Base-by-base conservation (phyloP, 1,140 invertebrate species). In the Papilio dardanus region DNA sequence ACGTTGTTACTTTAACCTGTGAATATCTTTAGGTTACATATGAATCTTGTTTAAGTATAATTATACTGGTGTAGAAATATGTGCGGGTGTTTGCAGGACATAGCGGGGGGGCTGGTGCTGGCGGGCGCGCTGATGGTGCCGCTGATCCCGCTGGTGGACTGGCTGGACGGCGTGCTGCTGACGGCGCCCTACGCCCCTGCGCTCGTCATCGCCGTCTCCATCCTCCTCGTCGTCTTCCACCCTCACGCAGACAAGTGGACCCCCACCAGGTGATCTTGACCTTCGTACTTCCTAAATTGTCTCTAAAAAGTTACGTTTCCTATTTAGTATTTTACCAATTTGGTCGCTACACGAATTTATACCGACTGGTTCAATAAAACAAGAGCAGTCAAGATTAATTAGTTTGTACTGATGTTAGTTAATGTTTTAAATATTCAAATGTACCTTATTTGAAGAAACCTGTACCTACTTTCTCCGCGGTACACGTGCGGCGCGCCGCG, bases 231-330 rank as follows among this genome's bases (percentile, higher is more conserved):
- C 73, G 91, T 96, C 74, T 96, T 96, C 87, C 96, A 97, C 91
- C 96, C 97, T 2, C 95, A 95, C 69, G 96, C 96, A 58, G 95
- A 96, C 74, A 96, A 95, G 79, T 97, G 97, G 97, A 97, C 97
- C 24, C 97, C 97, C 19, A 97, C 97, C 30, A 96, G 96, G 96
- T 94, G 88, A 77, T 86, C 16, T n/a, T n/a, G n/a, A n/a, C n/a
- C n/a, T n/a, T n/a, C n/a, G n/a, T n/a, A n/a, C n/a, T n/a, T n/a
- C n/a, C n/a, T n/a, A n/a, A n/a, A n/a, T n/a, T n/a, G n/a, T n/a
- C n/a, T n/a, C n/a, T n/a, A n/a, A n/a, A n/a, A n/a, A n/a, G n/a
- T n/a, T n/a, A n/a, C n/a, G n/a, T n/a, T n/a, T n/a, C n/a, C n/a
- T n/a, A n/a, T n/a, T n/a, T n/a, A n/a, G n/a, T 3, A 4, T 46